These are phyloP conservation scores for Centroberyx gerrardi DNA, from an alignment of 2,797 vertebrate species.

Conservation along the genomic window DNA sequence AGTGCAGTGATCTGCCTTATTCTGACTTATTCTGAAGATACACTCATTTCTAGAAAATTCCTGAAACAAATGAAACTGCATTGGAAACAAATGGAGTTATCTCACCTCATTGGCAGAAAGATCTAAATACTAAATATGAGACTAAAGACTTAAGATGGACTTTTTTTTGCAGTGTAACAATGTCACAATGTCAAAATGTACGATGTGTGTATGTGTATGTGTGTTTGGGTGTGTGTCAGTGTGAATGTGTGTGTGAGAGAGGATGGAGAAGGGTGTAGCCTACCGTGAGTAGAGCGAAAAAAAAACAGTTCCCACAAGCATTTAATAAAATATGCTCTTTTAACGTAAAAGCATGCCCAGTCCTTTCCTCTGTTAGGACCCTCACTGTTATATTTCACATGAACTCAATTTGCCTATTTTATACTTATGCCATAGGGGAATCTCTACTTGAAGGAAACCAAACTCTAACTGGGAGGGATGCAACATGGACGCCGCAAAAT, in stretches of 20 bases:
- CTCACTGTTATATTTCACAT: background rate
- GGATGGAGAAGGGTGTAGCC: constrained; percentile 6
- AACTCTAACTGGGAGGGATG: no score
- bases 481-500: constrained; percentile 57
- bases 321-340: constrained; percentile 67
- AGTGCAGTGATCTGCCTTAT: no score
- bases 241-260: constrained; percentile 2
- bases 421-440: background rate
- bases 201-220: background rate
- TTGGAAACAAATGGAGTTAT: no score
- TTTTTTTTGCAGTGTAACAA: no score
- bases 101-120: no score
- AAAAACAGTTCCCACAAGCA: constrained; percentile 36
- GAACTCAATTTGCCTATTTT: background rate
- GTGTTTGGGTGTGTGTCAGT: background rate
- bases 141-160: no score
- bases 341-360: background rate
- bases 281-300: constrained; percentile 53
- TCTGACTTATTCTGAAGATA: no score
- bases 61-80: no score
- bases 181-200: background rate
- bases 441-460: no score
- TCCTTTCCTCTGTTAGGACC: background rate
- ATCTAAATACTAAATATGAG: no score
- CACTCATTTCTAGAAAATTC: no score